Percentiles rank a stretch among this genome's conserved stretches.
Conservation (phyloP, 2,113 vertebrate species). For the Oxygymnocypris stewartii region DNA sequence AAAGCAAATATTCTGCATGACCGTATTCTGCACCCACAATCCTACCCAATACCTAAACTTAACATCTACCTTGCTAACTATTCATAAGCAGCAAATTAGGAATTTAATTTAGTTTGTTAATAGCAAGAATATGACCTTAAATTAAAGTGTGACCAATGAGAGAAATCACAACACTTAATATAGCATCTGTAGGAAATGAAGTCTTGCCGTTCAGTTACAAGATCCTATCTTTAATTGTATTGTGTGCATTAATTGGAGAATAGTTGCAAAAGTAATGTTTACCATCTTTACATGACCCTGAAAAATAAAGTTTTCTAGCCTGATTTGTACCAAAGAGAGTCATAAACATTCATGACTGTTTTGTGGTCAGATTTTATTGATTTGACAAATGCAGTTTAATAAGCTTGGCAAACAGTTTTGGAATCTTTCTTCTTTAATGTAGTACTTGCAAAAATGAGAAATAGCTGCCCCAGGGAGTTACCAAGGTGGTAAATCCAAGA, state of each 20-base stretch:
- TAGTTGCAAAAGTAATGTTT: background rate
- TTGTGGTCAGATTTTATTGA: background rate
- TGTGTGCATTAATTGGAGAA: background rate
- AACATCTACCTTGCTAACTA: no score
- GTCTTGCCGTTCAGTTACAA: background rate
- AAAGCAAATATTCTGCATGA: no score
- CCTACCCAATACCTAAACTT: no score
- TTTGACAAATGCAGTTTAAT: background rate
- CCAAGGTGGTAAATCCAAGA: background rate
- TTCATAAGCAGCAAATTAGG: no score
- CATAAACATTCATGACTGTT: background rate
- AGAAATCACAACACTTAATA: background rate
- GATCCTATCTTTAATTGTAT: background rate
- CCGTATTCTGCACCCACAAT: no score
- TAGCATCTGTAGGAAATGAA: background rate
- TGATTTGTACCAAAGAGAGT: background rate
- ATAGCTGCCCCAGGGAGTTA: constrained; percentile 5
- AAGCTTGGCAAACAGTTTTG: background rate
- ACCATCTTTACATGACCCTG: background rate
- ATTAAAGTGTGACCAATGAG: no score
- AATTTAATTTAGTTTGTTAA: no score
- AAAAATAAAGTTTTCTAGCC: background rate
- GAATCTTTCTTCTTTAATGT: background rate
- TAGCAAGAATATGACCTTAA: no score
- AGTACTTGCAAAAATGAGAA: background rate